Base-by-base conservation (phyloP, 2,888 invertebrate species). In the Glyphotaelius pellucidus region DNA sequence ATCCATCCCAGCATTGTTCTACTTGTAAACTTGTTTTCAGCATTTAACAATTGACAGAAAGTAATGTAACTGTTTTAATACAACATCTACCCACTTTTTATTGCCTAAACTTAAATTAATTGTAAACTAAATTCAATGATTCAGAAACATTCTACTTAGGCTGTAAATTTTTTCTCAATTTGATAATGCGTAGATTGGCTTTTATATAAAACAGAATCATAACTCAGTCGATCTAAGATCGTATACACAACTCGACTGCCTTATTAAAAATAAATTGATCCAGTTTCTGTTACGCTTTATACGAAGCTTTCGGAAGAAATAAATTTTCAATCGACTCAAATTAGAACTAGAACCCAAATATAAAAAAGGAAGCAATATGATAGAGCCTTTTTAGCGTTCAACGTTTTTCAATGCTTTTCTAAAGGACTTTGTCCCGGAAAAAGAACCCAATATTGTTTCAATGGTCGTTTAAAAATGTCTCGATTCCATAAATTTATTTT, bases 361-460 rank as follows among this genome's bases (percentile, higher is more conserved):
- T 67, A 67, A 67, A 42, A 42, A 67, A 67, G 25, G 25, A 67
- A 67, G 67, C 67, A 67, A 67, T 67, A n/a, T 67, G 7, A 67
- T 25, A 67, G 25, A 67, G 67, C 67, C 19, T 25, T 67, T 67
- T 67, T 67, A 9, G 25, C 67, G 25, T 67, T 25, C n/a, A 9
- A 9, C 9, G 19, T 31, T 32, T 81, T 81, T 31, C 81, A 14
- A 31, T 14, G 11, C 32, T 81, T 32, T 67, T 30, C 5, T 81
- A 15, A 31, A 81, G 15, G 30, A 32, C 15, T 81, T 14, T 19
- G 2, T 81, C 19, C 81, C 31, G 81, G 31, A 81, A 31, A 81
- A 81, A 31, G 81, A 25, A 67, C 25, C 25, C 32, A 32, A 32
- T 81, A 81, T 81, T 81, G 81, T 81, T 81, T 81, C 81, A 81